Evolutionary conservation across 2,888 invertebrate genomes (phyloP), one percentile per base, ranked within the genome.

Genomic region (Heterodera filipjevi): DNA sequence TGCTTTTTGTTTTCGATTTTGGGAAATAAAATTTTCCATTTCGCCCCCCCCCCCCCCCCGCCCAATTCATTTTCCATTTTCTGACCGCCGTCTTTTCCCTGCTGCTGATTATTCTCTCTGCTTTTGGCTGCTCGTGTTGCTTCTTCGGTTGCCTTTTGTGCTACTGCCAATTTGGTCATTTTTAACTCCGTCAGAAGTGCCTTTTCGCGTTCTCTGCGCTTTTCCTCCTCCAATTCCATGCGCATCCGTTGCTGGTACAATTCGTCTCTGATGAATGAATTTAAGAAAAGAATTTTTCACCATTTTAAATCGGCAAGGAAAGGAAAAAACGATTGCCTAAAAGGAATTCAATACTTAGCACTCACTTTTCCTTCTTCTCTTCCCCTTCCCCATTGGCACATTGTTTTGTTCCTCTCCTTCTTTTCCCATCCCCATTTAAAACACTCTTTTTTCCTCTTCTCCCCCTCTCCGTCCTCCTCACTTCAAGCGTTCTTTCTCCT

Each of bases 401-500:
- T 33, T 10, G 8, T 44, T 12, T 12, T 19, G 3, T 49, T 19
- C 46, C 49, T 19, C 49, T 19, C 14, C 49, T 6, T 49, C 49
- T 16, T 49, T 14, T 49, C 16, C 49, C 16, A 49, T 49, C 49
- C 49, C 49, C 14, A 49, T 49, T 19, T 49, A 3, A 3, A 12
- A 19, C 16, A 19, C 16, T 19, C 49, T 49, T 49, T 19, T 49
- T 19, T 49, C 16, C 49, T 19, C 49, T 19, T n/a, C 49, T 16
- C 0, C 16, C 49, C 16, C 49, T 49, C 49, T 19, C 49, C 8
- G 10, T 49, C 16, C 49, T 19, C 16, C 49, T 49, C 19, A 84
- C 84, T 77, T 76, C 16, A 84, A 79, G 74, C 81, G 72, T 27
- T 84, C 78, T 2, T 79, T 73, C 49, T 83, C 83, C 32, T 83